These are phyloP conservation scores for Elysia crispata DNA, from an alignment of 2,888 invertebrate species.

Conservation along the genomic window DNA sequence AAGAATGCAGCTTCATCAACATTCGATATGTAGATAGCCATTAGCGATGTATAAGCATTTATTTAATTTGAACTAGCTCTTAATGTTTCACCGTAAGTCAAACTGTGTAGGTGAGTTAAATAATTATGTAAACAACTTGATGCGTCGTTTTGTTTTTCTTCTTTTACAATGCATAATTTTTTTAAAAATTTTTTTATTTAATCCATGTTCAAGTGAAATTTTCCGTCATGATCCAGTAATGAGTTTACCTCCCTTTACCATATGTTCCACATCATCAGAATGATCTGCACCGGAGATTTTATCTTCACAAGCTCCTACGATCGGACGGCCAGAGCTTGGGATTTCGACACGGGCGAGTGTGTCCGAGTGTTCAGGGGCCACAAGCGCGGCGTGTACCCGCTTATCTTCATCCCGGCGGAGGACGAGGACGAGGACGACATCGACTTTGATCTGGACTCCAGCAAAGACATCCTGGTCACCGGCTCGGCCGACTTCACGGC, in stretches of 20 bases:
- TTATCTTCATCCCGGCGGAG: conserved; percentile 78
- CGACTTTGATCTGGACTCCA: conserved; percentile 65
- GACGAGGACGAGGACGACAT: conserved; percentile 73
- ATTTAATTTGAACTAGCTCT: too few species aligned
- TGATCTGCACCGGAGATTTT: conserved; percentile 78
- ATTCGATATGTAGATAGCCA: too few species aligned
- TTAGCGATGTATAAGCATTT: too few species aligned
- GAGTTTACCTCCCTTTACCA: neutral
- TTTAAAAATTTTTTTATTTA: neutral
- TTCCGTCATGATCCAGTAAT: neutral
- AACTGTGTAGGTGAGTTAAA: too few species aligned
- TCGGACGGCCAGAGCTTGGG: conserved; percentile 78
- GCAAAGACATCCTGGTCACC: conserved; percentile 75
- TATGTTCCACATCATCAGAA: conserved; percentile 54
- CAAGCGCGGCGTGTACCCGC: conserved; percentile 78
- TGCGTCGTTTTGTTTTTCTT: neutral
- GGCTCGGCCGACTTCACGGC: conserved; percentile 77
- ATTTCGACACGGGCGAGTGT: conserved; percentile 78
- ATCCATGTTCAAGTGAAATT: neutral
- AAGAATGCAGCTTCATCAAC: too few species aligned
- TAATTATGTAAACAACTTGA: too few species aligned
- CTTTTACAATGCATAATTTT: neutral
- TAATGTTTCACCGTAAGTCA: too few species aligned
- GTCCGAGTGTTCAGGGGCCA: conserved; percentile 78
- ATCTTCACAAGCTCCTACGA: conserved; percentile 77